phyloP scores from a whole-genome alignment of 2,797 vertebrate species.

The Ctenosaura bakeri region DNA sequence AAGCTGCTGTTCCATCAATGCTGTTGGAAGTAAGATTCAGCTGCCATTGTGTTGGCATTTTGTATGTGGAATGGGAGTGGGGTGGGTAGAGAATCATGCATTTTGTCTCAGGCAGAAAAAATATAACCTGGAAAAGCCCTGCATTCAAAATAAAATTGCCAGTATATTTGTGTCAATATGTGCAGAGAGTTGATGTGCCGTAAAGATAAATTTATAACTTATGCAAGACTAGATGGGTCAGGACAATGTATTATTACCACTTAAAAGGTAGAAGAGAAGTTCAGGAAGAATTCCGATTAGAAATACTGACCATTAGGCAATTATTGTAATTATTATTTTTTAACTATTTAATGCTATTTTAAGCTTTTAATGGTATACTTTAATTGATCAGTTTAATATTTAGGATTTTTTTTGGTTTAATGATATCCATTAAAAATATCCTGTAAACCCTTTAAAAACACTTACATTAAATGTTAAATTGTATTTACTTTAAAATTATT shows the following conservation, averaged over 20 bases:
- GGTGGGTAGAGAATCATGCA: too few relatives aligned
- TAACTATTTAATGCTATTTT: background rate
- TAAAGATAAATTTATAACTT: background rate
- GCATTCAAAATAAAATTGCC: background rate
- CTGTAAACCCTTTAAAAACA: background rate
- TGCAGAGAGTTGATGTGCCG: background rate
- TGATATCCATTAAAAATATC: background rate
- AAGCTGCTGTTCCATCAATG: too few relatives aligned
- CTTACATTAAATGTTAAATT: background rate
- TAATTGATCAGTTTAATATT: background rate
- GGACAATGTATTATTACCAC: background rate
- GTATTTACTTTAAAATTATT: conserved; percentile 1
- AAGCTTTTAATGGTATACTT: background rate
- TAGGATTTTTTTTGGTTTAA: background rate
- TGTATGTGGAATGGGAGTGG: too few relatives aligned
- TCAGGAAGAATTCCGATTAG: background rate
- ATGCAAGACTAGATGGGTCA: background rate
- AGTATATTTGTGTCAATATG: background rate
- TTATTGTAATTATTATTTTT: background rate
- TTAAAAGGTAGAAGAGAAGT: background rate
- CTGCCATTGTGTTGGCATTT: too few relatives aligned
- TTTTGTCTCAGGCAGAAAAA: too few relatives aligned
- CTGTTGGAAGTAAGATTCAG: too few relatives aligned
- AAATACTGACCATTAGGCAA: background rate
- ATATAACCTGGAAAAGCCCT: too few relatives aligned